Evolutionary conservation across 2,888 invertebrate species (phyloP).

Genomic region (Tetropium fuscum): DNA sequence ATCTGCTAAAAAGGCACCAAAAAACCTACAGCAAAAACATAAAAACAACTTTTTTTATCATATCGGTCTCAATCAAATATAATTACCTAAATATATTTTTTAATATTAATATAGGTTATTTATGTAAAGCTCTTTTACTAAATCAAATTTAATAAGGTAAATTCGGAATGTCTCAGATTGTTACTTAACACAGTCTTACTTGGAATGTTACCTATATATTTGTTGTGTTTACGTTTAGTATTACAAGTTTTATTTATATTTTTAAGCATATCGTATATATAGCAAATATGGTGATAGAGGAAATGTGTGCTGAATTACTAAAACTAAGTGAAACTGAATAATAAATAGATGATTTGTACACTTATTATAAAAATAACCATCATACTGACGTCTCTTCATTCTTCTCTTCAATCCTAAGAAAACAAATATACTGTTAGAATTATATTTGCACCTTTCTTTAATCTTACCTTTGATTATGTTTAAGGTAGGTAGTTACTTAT

Average conservation of each 20-base stretch:
- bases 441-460: slow-evolving; percentile 2
- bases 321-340: slow-evolving; percentile 33
- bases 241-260: slow-evolving; percentile 12
- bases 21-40: slow-evolving; percentile 17
- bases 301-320: slow-evolving; percentile 7
- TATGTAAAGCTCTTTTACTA: slow-evolving; percentile 33
- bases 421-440: slow-evolving; percentile 25
- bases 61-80: slow-evolving; percentile 17
- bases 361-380: slow-evolving; percentile 33
- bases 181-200: slow-evolving; percentile 32
- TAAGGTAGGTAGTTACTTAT: slow-evolving; percentile 52
- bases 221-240: slow-evolving; percentile 8
- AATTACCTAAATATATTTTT: slow-evolving; percentile 22
- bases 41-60: slow-evolving; percentile 14
- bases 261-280: slow-evolving; percentile 17
- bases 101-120: slow-evolving; percentile 31
- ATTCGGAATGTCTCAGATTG: slow-evolving; percentile 47
- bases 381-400: slow-evolving; percentile 62
- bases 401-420: slow-evolving; percentile 57
- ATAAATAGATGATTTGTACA: slow-evolving; percentile 45
- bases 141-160: slow-evolving; percentile 32
- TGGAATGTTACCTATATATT: slow-evolving; percentile 23
- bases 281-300: slow-evolving; percentile 13
- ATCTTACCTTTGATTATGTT: slow-evolving; percentile 36
- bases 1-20: slow-evolving; percentile 23